These are phyloP conservation scores for Trematomus bernacchii DNA, from an alignment of 2,797 vertebrate genomes.

Conservation along the genomic window DNA sequence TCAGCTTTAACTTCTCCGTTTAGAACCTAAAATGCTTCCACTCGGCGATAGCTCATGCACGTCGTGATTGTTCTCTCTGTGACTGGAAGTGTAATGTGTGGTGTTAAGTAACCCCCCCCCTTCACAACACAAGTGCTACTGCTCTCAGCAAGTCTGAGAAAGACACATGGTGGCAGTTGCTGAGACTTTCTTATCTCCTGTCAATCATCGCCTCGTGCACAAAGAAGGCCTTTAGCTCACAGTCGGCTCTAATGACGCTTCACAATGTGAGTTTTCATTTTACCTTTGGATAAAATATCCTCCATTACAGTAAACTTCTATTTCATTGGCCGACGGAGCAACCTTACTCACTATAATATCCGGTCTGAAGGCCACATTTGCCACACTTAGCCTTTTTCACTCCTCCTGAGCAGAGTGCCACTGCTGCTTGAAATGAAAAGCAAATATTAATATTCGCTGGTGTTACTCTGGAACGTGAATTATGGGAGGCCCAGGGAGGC, in stretches of 20 bases:
- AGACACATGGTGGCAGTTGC: conserved; percentile 25
- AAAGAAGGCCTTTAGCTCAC: conserved; percentile 41
- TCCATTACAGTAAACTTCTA: conserved; percentile 48
- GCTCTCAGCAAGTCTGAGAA: conserved; percentile 33
- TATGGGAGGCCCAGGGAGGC: conserved; percentile 79
- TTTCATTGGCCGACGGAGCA: conserved; percentile 53
- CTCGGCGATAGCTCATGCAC: conserved; percentile 42
- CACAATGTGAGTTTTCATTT: conserved; percentile 38
- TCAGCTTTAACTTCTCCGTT: conserved; percentile 50
- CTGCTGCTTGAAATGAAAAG: conserved; percentile 87
- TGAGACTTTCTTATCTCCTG: conserved; percentile 46
- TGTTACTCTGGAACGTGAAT: conserved; percentile 80
- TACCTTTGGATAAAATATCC: conserved; percentile 24
- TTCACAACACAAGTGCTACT: conserved; percentile 8
- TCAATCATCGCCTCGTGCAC: conserved; percentile 27
- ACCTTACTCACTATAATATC: conserved; percentile 76
- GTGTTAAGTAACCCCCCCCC: conserved; percentile 55
- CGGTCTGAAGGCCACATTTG: conserved; percentile 75
- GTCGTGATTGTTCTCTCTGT: conserved; percentile 51
- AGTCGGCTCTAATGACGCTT: conserved; percentile 20
- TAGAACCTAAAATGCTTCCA: conserved; percentile 38
- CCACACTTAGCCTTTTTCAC: conserved; percentile 52
- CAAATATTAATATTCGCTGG: conserved; percentile 89
- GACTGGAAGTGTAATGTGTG: conserved; percentile 59
- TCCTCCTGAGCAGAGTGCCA: conserved; percentile 69